These are phyloP conservation scores for Puma concolor DNA, from an alignment of 2,113 vertebrate genomes.

Conservation along the genomic window DNA sequence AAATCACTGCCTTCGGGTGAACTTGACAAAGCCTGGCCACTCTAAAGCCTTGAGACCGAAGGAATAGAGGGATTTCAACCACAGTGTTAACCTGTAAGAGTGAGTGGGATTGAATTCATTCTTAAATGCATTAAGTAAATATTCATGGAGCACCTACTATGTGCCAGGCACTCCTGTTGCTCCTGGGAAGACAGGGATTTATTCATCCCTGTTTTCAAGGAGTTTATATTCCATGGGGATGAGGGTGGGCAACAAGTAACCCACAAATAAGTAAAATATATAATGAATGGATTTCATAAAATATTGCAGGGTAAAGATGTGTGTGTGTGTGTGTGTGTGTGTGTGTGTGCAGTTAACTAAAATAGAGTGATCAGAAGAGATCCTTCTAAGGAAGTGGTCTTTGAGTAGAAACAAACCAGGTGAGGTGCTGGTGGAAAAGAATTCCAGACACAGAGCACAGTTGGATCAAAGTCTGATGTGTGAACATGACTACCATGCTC, in stretches of 20 bases:
- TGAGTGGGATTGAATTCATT: background rate
- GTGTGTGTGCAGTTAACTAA: background rate
- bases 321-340: background rate
- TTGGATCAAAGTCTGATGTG: background rate
- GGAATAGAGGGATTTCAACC: background rate
- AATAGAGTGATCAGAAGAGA: accelerated
- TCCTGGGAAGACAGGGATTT: background rate
- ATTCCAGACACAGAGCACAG: background rate
- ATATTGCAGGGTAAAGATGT: background rate
- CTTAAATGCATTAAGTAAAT: background rate
- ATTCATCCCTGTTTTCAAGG: background rate
- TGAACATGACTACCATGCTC: background rate
- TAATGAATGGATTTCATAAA: background rate
- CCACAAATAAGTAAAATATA: background rate
- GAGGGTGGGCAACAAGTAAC: background rate
- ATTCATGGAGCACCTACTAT: background rate
- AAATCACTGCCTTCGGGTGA: background rate
- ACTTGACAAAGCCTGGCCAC: background rate
- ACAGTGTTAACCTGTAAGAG: background rate
- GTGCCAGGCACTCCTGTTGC: background rate
- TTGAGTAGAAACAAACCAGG: background rate
- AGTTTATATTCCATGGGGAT: background rate
- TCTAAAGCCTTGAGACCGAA: background rate
- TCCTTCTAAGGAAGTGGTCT: background rate
- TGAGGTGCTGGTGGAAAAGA: background rate